Conservation (phyloP, 2,888 invertebrate species). For the Aelia acuminata region DNA sequence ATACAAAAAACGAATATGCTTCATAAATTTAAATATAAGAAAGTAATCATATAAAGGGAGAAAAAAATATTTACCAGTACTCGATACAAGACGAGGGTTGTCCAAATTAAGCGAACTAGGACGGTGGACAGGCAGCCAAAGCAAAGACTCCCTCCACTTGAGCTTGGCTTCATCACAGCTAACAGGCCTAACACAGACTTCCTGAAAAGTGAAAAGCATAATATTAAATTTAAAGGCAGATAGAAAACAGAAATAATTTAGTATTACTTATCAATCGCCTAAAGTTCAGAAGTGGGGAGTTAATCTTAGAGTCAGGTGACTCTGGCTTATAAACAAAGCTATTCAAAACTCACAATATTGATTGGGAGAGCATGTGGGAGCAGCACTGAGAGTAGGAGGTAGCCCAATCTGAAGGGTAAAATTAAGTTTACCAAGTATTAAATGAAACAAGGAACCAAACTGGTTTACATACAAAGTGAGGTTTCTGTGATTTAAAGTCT, state of each 20-base stretch:
- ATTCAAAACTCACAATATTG: too few relatives aligned
- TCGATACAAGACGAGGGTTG: constrained; percentile 60
- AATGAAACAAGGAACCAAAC: too few relatives aligned
- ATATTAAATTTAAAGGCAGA: background rate
- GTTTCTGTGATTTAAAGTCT: too few relatives aligned
- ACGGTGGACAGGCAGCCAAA: constrained; percentile 79
- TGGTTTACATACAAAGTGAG: too few relatives aligned
- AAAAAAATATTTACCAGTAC: constrained; percentile 35
- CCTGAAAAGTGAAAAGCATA: constrained; percentile 45
- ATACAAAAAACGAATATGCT: background rate
- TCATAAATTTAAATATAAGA: background rate
- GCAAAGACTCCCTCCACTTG: constrained; percentile 77
- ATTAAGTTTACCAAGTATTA: too few relatives aligned
- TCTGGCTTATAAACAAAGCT: too few relatives aligned
- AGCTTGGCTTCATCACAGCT: constrained; percentile 68
- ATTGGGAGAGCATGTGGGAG: too few relatives aligned
- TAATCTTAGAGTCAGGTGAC: too few relatives aligned
- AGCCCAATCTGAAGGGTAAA: too few relatives aligned
- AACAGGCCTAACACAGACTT: constrained; percentile 63
- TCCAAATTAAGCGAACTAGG: constrained; percentile 81
- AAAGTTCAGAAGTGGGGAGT: too few relatives aligned
- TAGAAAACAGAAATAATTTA: background rate
- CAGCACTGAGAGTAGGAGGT: too few relatives aligned
- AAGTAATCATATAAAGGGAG: background rate
- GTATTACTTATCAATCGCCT: too few relatives aligned